Evolutionary conservation across 2,888 invertebrate genomes (phyloP).

Genomic region (Galerucella pusilla): DNA sequence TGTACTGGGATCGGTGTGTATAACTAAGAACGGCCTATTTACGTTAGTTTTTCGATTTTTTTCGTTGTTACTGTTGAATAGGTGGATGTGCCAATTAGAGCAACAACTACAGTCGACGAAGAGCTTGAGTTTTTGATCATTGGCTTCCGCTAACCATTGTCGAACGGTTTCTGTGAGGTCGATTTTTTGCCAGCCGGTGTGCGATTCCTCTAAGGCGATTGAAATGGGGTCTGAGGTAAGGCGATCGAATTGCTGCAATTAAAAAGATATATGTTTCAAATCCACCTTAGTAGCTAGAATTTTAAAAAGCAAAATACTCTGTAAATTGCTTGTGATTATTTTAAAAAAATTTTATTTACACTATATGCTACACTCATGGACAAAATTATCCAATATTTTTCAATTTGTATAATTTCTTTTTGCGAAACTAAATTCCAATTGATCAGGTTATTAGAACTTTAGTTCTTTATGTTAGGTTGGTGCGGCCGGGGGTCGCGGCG

Average conservation of each 20-base stretch:
- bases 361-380: too few species aligned
- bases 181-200: constrained; percentile 87
- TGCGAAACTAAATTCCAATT: too few species aligned
- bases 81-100: constrained; percentile 79
- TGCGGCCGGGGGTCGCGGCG: too few species aligned
- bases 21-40: constrained; percentile 84
- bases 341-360: too few species aligned
- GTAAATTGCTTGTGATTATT: too few species aligned
- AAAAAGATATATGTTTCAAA: constrained; percentile 12
- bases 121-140: constrained; percentile 74
- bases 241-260: constrained; percentile 69
- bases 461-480: too few species aligned
- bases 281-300: neutral
- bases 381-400: too few species aligned
- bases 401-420: too few species aligned
- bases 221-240: constrained; percentile 68
- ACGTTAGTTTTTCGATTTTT: constrained; percentile 66
- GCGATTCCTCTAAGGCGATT: constrained; percentile 66
- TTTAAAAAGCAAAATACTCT: neutral
- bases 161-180: constrained; percentile 84
- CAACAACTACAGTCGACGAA: constrained; percentile 89
- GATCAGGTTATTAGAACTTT: too few species aligned
- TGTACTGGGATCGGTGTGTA: constrained; percentile 79
- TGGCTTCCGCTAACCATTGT: constrained; percentile 73
- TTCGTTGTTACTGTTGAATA: constrained; percentile 64